Conservation (phyloP, 2,888 invertebrate genomes). For the Criorhina ranunculi region DNA sequence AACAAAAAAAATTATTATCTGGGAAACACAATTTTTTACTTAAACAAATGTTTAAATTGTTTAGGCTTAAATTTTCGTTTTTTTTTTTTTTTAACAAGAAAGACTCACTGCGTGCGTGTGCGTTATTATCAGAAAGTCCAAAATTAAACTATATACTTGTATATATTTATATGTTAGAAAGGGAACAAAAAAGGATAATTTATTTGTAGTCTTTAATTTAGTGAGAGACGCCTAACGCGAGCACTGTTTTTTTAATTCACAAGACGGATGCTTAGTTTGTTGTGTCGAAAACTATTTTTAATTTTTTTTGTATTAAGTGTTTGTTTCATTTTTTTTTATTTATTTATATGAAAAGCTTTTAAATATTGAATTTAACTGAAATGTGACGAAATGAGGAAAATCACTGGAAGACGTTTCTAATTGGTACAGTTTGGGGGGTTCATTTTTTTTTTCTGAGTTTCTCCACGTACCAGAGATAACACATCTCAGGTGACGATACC, state of each 20-base stretch:
- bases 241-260: constrained; percentile 14
- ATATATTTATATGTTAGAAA: constrained; percentile 35
- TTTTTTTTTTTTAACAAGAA: constrained; percentile 67
- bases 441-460: no score
- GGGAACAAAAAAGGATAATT: constrained; percentile 26
- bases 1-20: constrained; percentile 20
- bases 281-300: constrained; percentile 20
- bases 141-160: constrained; percentile 79
- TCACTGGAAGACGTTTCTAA: constrained; percentile 11
- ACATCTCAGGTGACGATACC: no score
- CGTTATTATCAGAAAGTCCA: constrained; percentile 84
- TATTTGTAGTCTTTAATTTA: constrained; percentile 38
- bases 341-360: constrained; percentile 17
- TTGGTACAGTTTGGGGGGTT: no score
- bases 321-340: constrained; percentile 19
- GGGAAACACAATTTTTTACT: constrained; percentile 48
- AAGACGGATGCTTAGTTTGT: constrained; percentile 32
- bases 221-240: constrained; percentile 39
- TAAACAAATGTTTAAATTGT: constrained; percentile 56
- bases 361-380: constrained; percentile 3
- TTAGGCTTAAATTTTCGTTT: constrained; percentile 45
- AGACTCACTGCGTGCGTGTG: constrained; percentile 85
- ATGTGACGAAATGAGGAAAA: constrained; percentile 8
- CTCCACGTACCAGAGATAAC: no score
- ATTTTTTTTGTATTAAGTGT: constrained; percentile 28